A percentile compares a stretch with the other conserved stretches of the same genome.
phyloP scores from a whole-genome alignment of 2,797 vertebrate genomes.

The Peromyscus attwateri region DNA sequence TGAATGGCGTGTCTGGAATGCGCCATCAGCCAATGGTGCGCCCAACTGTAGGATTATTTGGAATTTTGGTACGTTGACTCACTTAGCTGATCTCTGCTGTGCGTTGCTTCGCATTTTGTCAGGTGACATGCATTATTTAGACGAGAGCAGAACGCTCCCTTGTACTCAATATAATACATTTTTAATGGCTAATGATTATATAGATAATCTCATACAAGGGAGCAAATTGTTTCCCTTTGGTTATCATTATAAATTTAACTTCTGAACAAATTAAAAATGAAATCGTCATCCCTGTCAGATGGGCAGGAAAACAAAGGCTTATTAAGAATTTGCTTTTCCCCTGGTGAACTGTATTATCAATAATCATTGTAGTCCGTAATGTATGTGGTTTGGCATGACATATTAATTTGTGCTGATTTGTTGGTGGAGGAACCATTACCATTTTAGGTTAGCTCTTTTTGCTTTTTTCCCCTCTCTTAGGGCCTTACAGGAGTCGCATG shows the following conservation, averaged over 20 bases:
- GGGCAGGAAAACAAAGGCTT: slow-evolving; percentile 70
- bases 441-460: slow-evolving; percentile 62
- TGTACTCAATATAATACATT: slow-evolving; percentile 58
- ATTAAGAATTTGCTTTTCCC: slow-evolving; percentile 69
- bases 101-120: slow-evolving; percentile 15
- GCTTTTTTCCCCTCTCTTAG: slow-evolving; percentile 16
- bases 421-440: slow-evolving; percentile 55
- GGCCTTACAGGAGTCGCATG: neutral
- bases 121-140: slow-evolving; percentile 66
- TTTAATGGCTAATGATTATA: slow-evolving; percentile 70
- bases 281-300: slow-evolving; percentile 66
- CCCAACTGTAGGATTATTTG: slow-evolving; percentile 42
- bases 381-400: slow-evolving; percentile 62
- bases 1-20: slow-evolving; percentile 75
- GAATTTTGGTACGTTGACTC: slow-evolving; percentile 72
- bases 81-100: slow-evolving; percentile 61
- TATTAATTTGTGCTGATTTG: slow-evolving; percentile 70
- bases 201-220: slow-evolving; percentile 59
- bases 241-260: slow-evolving; percentile 76
- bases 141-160: slow-evolving; percentile 55
- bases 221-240: slow-evolving; percentile 71
- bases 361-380: slow-evolving; percentile 70
- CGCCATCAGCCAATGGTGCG: slow-evolving; percentile 61
- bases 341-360: slow-evolving; percentile 66
- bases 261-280: slow-evolving; percentile 78